Evolutionary conservation across 1,140 invertebrate species (phyloP), one percentile per base, ranked within the genome.

Genomic region (Physella acuta): DNA sequence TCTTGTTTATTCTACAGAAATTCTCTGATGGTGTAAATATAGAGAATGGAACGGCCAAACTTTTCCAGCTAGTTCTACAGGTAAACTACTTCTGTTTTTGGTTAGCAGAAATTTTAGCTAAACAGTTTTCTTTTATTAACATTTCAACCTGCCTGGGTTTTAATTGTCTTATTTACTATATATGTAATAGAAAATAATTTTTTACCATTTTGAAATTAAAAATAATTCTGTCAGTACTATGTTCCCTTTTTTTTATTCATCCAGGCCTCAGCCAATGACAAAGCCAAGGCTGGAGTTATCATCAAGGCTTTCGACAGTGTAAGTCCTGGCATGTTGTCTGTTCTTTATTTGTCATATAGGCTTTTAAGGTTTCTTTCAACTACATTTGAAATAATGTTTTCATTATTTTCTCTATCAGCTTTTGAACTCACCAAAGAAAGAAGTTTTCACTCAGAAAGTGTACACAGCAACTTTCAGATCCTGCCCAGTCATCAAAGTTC

Each of bases 401-500:
- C 5, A 55, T 24, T 17, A 11, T 31, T 34, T 11, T 20, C 16
- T 20, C 17, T 31, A 55, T 44, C 56, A 79, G 74, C 70, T 76
- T 14, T 63, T 79, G 53, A 61, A 64, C 16, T 74, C 72, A 2
- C 56, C 60, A 28, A 66, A 78, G 61, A 64, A 73, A 56, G 60
- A 70, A 37, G 73, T 73, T 2, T 81, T 81, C 73, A 73, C 71
- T 20, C 56, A 72, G 16, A 68, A 70, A 55, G 30, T 81, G 17
- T 71, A 73, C 51, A 71, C 64, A 2, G 55, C 61, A 14, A 64
- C 75, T n/a, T 59, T 68, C 33, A 75, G 73, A 30, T 76, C 79
- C 0, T 79, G 81, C 65, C 78, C 76, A 1, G 56, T 84, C 2
- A 56, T 84, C 3, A 79, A 79, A 39, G 63, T 80, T 11, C 67